A percentile compares a stretch with the other conserved stretches of the same genome.
Conservation (phyloP, 2,797 vertebrate species). For the Dermochelys coriacea region DNA sequence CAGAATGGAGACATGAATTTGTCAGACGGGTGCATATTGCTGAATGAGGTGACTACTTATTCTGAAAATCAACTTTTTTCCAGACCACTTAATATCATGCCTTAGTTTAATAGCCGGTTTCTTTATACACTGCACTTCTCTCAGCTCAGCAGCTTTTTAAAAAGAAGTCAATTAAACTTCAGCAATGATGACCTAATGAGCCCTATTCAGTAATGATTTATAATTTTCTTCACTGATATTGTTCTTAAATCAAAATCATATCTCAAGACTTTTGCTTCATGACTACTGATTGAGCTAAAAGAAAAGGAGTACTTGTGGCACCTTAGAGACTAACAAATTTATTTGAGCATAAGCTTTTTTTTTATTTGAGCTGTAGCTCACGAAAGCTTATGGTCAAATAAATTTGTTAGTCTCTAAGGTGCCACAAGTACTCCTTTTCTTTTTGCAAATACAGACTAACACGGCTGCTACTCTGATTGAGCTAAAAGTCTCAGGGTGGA, state of each 20-base stretch:
- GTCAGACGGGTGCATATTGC: not conserved
- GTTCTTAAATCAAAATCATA: conserved; percentile 53
- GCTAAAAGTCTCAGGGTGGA: conserved; percentile 52
- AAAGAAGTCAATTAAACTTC: conserved; percentile 7
- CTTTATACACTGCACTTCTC: not conserved
- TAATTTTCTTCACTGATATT: conserved; percentile 15
- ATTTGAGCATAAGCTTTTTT: too few relatives aligned
- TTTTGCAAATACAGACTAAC: too few relatives aligned
- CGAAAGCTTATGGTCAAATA: too few relatives aligned
- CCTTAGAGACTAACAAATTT: too few relatives aligned
- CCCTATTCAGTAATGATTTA: conserved; percentile 22
- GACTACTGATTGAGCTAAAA: conserved; percentile 51
- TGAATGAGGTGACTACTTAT: not conserved
- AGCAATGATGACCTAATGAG: conserved; percentile 52
- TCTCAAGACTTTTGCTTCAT: conserved; percentile 49
- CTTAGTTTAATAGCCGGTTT: not conserved
- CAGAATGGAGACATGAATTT: accelerated
- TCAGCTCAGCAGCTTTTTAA: conserved; percentile 1
- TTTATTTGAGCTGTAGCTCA: too few relatives aligned
- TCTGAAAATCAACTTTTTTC: not conserved
- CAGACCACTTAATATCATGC: not conserved
- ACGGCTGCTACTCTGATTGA: too few relatives aligned
- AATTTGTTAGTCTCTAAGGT: too few relatives aligned
- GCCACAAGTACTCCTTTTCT: too few relatives aligned
- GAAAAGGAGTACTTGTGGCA: too few relatives aligned